These are phyloP conservation scores for Stigmatopora argus DNA, from an alignment of 2,113 vertebrate genomes.

Conservation along the genomic window DNA sequence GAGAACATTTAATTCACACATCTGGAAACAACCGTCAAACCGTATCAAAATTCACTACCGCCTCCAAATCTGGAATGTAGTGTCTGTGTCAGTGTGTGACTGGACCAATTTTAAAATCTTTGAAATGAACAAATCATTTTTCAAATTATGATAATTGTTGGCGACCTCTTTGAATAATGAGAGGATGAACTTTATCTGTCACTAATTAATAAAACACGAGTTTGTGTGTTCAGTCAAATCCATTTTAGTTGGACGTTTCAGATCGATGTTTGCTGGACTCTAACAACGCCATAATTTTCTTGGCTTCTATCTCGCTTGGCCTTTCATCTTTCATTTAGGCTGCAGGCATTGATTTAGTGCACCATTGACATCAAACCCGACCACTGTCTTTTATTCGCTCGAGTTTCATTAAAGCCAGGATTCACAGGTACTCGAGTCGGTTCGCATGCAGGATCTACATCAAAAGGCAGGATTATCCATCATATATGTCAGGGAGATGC, in stretches of 20 bases:
- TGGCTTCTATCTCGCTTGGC: conserved; percentile 21
- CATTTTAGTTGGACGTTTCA: conserved; percentile 23
- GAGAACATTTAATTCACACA: not conserved
- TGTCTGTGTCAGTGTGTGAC: not conserved
- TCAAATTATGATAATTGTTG: too few relatives aligned
- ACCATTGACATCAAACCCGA: conserved; percentile 50
- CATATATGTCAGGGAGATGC: conserved; percentile 14
- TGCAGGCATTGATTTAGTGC: conserved; percentile 42
- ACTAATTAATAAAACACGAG: conserved; percentile 41
- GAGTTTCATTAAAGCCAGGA: conserved; percentile 18
- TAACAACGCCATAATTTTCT: conserved; percentile 42
- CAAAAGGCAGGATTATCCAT: conserved; percentile 24
- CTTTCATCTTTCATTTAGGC: conserved; percentile 48
- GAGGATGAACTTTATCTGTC: not conserved
- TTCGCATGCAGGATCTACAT: conserved; percentile 24
- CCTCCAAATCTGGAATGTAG: not conserved
- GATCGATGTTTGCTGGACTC: conserved; percentile 44
- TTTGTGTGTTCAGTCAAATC: conserved; percentile 31
- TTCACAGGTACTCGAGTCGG: conserved; percentile 25
- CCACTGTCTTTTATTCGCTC: conserved; percentile 35
- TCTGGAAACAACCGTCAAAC: not conserved
- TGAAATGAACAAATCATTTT: not conserved
- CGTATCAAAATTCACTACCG: not conserved
- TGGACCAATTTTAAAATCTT: not conserved
- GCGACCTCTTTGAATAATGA: not conserved